These are phyloP conservation scores for Caretta caretta DNA, from an alignment of 2,113 vertebrate genomes.

Conservation along the genomic window DNA sequence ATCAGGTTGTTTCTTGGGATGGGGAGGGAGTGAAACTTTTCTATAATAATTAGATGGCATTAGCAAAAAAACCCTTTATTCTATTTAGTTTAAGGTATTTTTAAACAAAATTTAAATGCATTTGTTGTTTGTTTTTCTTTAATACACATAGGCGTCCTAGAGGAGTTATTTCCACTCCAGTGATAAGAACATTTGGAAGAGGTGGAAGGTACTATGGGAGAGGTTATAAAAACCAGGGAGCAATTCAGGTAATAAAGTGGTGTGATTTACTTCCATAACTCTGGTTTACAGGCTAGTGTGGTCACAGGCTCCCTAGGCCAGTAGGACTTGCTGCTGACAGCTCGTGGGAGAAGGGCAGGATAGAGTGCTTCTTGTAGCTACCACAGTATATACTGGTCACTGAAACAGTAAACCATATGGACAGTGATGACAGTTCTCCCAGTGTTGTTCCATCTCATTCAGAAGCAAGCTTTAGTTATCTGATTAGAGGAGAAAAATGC, in stretches of 20 bases:
- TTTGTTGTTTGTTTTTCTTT: conserved; percentile 37
- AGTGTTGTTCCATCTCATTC: background rate
- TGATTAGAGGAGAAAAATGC: conserved; percentile 1
- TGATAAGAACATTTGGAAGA: conserved; percentile 93
- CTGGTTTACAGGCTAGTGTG: background rate
- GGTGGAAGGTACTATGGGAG: conserved; percentile 87
- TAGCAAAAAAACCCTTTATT: background rate
- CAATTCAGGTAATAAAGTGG: conserved; percentile 84
- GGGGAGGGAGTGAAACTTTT: background rate
- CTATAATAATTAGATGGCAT: background rate
- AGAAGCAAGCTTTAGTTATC: background rate
- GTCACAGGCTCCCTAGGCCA: background rate
- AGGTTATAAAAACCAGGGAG: conserved; percentile 90
- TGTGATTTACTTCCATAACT: conserved; percentile 13
- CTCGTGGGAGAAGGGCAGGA: background rate
- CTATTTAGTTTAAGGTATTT: background rate
- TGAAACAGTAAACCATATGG: background rate
- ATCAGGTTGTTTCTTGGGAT: background rate
- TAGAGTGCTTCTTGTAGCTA: background rate
- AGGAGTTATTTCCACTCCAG: conserved; percentile 94
- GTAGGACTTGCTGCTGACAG: background rate
- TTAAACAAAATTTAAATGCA: background rate
- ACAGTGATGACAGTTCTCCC: background rate
- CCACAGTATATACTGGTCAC: background rate
- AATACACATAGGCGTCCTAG: conserved; percentile 83